phyloP scores from a whole-genome alignment of 2,797 vertebrate genomes.

The Hipposideros larvatus region DNA sequence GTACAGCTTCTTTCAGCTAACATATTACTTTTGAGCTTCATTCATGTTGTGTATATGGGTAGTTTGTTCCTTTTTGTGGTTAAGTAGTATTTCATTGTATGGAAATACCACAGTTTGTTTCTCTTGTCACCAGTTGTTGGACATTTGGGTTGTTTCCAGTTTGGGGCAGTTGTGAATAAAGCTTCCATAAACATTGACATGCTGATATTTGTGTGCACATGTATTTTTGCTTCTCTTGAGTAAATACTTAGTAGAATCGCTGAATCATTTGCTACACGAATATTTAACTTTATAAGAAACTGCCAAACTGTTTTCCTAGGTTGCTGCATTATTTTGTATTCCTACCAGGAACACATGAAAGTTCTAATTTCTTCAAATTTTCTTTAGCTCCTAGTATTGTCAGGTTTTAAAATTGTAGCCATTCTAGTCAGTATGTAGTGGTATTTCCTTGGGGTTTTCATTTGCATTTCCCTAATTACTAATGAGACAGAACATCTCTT shows the following conservation, averaged over 20 bases:
- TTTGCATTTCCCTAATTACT: neutral
- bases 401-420: neutral
- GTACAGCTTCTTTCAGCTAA: neutral
- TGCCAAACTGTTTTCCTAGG: neutral
- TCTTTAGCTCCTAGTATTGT: neutral
- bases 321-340: neutral
- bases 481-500: neutral
- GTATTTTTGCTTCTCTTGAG: neutral
- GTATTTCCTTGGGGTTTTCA: neutral
- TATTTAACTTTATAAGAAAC: conserved; percentile 14
- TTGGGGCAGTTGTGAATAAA: neutral
- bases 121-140: neutral
- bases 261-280: neutral
- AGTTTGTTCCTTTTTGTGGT: neutral
- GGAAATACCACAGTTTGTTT: neutral
- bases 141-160: neutral
- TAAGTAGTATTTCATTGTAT: neutral
- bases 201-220: neutral
- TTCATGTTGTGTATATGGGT: neutral
- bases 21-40: neutral
- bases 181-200: neutral
- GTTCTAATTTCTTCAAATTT: neutral
- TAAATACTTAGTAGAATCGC: neutral
- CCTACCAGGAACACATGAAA: neutral
- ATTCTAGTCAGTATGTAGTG: neutral